Evolutionary conservation across 2,797 vertebrate species (phyloP), one percentile per base, ranked within the genome.

Genomic region (Ctenopoma kingsleyae): DNA sequence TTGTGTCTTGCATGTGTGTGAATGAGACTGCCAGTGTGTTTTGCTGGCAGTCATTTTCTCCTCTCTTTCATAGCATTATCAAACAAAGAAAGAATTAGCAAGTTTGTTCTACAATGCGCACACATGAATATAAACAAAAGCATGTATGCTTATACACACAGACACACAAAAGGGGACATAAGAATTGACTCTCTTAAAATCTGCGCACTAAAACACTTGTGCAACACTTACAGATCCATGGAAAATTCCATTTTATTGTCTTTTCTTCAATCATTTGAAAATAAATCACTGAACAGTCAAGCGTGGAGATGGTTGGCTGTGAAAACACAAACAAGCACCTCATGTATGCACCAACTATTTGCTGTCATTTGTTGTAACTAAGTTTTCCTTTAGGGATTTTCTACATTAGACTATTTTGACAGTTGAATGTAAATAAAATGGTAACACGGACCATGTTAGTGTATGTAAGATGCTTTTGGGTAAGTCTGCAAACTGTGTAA

Each of bases 11-110:
- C 40, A 44, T 64, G 43, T 36, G 12, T 51, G 36, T 73, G 49
- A 59, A 11, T 51, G 46, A 47, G 35, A 75, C 48, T 67, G 67
- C 63, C 25, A 61, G 48, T 36, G 46, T 70, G 47, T 76, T 76
- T 75, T 61, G 44, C 53, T 57, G 57, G 63, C 71, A 69, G 44
- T 65, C 52, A 22, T 27, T 74, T 60, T 53, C 57, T 69, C 27
- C 17, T 58, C 55, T 27, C 67, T 65, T 83, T 82, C 67, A 72
- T 58, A 65, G 57, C 66, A 55, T 61, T 63, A 62, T 75, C 71
- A 80, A 74, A 77, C 35, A 71, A 44, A 60, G 43, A 63, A 46
- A 64, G 57, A 60, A 44, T 19, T 65, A 38, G 59, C 56, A 44
- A 23, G 30, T 59, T 74, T 64, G 22, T 67, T 76, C 47, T 49